Evolutionary conservation across 2,797 vertebrate genomes (phyloP), one percentile per base, ranked within the genome.

Genomic region (Takifugu rubripes): DNA sequence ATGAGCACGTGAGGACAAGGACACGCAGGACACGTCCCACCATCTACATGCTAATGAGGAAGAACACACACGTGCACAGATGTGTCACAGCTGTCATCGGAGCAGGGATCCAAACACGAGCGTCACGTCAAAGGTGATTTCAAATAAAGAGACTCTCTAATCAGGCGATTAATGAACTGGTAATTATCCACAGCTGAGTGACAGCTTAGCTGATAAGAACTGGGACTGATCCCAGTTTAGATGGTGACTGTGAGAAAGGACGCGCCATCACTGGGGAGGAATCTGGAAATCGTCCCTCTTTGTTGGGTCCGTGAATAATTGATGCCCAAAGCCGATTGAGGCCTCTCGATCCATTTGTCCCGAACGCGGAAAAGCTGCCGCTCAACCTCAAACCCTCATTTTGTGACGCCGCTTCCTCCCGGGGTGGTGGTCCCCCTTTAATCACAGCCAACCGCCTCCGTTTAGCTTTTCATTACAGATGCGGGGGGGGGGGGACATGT

Each of bases 401-500:
- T 80, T 70, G 68, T 24, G 17, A 54, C 1, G 60, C 59, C 0
- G 62, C 31, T 54, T 63, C 78, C 68, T 58, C 73, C 64, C 68
- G 47, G 48, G 74, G 74, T 68, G 76, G 76, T 55, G 25, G 49
- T 78, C 73, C 68, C 66, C 70, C 83, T 83, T 84, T 86, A 84
- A 87, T 83, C 82, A 84, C 47, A 24, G 68, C 72, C 72, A 78
- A 77, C 67, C 65, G 53, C 16, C 49, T 50, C 70, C 66, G 68
- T 84, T 81, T 83, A 70, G 60, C 81, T 72, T 83, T 87, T 81
- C 68, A 84, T 89, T 83, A 82, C 29, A 64, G 56, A 56, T 67
- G 55, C 81, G 78, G 81, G 53, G 49, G 75, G 82, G 68, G 53
- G 27, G 10, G 7, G 44, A 17, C 16, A 21, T 4, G 44, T 2